phyloP scores from a whole-genome alignment of 2,888 invertebrate genomes.

The Alcis repandata region DNA sequence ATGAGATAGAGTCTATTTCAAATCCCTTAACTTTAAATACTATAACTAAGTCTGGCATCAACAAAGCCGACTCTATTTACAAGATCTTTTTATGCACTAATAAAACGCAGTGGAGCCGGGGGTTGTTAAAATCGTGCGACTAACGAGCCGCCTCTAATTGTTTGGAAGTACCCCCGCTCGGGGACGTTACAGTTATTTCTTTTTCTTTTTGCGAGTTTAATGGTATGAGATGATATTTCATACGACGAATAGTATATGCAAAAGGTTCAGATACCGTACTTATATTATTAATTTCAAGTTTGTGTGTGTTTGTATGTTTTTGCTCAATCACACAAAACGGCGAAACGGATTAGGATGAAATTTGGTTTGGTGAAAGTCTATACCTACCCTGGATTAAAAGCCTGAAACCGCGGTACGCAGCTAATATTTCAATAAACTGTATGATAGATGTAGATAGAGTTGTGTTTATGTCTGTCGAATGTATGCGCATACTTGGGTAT shows the following conservation, averaged over 20 bases:
- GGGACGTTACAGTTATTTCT: constrained; percentile 36
- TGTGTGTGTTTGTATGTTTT: too few species aligned
- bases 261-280: constrained; percentile 19
- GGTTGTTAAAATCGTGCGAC: constrained; percentile 68
- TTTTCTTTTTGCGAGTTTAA: constrained; percentile 37
- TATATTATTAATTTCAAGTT: too few species aligned
- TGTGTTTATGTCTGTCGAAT: too few species aligned
- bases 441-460: too few species aligned
- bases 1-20: too few species aligned
- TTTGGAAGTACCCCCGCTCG: constrained; percentile 73
- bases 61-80: constrained; percentile 41
- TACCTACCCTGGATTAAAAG: too few species aligned
- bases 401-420: too few species aligned
- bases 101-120: constrained; percentile 67
- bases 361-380: too few species aligned
- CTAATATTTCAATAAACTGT: too few species aligned
- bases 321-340: too few species aligned
- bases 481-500: too few species aligned
- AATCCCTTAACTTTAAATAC: constrained; percentile 7
- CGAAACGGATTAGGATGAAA: too few species aligned
- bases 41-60: constrained; percentile 22
- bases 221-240: constrained; percentile 80
- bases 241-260: constrained; percentile 52
- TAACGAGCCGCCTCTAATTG: constrained; percentile 83
- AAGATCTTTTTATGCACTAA: constrained; percentile 59